Percentiles rank a stretch among this genome's conserved stretches.
Conservation (phyloP, 2,113 vertebrate genomes). For the cattle (Bos taurus) region DNA sequence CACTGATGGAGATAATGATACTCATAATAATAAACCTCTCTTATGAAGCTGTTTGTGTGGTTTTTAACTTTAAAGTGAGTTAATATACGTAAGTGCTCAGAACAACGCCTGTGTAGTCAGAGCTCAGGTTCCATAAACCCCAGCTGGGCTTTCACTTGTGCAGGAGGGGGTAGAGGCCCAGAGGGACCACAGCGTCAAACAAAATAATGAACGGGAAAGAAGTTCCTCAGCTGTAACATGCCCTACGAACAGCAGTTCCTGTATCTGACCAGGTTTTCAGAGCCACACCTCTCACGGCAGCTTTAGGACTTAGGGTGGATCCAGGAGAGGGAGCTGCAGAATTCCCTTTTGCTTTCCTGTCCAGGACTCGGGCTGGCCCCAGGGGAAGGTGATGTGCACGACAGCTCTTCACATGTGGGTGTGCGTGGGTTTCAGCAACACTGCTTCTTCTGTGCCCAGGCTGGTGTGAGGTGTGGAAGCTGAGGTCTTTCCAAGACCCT, state of each 20-base stretch:
- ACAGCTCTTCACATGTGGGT: neutral
- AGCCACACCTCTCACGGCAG: neutral
- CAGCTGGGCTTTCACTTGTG: neutral
- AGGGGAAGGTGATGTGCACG: neutral
- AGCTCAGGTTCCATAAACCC: neutral
- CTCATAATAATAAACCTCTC: neutral
- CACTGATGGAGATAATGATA: neutral
- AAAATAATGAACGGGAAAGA: neutral
- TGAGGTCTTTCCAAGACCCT: neutral
- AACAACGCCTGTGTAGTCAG: neutral
- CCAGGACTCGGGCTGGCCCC: neutral
- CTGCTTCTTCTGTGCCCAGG: neutral
- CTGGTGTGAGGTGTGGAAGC: neutral
- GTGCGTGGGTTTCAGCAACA: neutral
- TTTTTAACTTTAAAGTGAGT: neutral
- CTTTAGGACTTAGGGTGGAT: neutral
- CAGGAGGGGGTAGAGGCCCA: neutral
- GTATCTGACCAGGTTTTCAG: neutral
- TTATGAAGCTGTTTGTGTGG: neutral
- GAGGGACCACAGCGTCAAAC: neutral
- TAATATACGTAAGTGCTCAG: neutral
- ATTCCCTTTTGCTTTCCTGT: neutral
- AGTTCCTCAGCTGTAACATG: neutral
- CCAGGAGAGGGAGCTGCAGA: neutral
- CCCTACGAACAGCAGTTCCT: no score